A percentile compares a stretch with the other conserved stretches of the same genome.
These are phyloP conservation scores for Hydropsyche tenuis DNA, from an alignment of 1,140 invertebrate species.

Conservation along the genomic window DNA sequence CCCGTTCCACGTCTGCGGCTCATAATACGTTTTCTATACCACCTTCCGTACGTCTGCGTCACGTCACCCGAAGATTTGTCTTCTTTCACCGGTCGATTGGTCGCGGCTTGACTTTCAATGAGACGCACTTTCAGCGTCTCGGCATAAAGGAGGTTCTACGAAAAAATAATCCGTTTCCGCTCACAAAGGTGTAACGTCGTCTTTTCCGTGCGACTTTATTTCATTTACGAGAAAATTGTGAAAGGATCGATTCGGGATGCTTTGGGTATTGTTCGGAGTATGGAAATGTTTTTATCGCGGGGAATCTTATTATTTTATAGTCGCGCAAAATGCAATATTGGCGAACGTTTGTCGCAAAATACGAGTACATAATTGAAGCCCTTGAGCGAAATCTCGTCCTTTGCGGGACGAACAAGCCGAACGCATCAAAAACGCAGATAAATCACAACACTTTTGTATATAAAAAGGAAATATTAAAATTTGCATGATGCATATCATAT, in stretches of 20 bases:
- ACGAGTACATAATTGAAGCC: slow-evolving; percentile 17
- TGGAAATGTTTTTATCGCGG: no score
- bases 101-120: slow-evolving; percentile 16
- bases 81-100: slow-evolving; percentile 21
- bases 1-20: no score
- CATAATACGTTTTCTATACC: neutral
- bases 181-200: neutral
- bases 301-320: slow-evolving; percentile 10
- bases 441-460: slow-evolving; percentile 1
- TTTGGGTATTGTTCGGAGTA: neutral
- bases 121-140: neutral
- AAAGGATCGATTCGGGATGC: neutral
- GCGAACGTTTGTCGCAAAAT: slow-evolving; percentile 25
- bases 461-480: neutral
- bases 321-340: slow-evolving; percentile 4
- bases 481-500: no score
- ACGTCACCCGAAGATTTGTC: slow-evolving; percentile 5
- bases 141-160: neutral
- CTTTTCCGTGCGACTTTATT: no score
- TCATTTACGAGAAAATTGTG: no score
- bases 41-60: neutral
- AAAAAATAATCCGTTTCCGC: no score
- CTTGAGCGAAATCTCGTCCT: slow-evolving; percentile 15
- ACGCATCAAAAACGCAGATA: slow-evolving; percentile 14
- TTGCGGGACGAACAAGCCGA: neutral